Percentiles rank a stretch among this genome's conserved stretches.
Evolutionary conservation across 2,888 invertebrate species (phyloP).

Genomic region (Rotaria sp.): DNA sequence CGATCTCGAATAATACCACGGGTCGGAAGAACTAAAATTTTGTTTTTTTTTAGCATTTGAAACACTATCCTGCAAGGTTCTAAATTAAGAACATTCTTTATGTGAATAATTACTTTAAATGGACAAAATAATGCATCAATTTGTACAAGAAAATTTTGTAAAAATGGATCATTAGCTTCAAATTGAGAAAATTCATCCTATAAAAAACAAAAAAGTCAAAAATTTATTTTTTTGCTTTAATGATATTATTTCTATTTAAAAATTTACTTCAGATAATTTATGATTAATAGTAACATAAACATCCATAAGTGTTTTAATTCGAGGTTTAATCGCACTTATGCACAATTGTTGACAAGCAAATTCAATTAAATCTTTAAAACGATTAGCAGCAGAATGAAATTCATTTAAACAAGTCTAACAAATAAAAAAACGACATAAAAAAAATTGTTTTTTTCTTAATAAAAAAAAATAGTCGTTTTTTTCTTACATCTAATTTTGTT

Average conservation of each 20-base stretch:
- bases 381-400: slow-evolving; percentile 48
- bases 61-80: too few species aligned
- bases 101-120: slow-evolving; percentile 60
- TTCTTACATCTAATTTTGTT: slow-evolving; percentile 20
- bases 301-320: slow-evolving; percentile 75
- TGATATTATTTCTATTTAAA: too few species aligned
- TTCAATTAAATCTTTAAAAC: slow-evolving; percentile 61
- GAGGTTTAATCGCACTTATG: slow-evolving; percentile 72
- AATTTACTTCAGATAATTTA: slow-evolving; percentile 68
- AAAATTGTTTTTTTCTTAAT: background rate
- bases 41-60: too few species aligned
- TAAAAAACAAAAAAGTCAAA: slow-evolving; percentile 43
- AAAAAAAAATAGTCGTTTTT: background rate
- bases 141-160: slow-evolving; percentile 70
- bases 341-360: slow-evolving; percentile 73
- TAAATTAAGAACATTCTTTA: background rate
- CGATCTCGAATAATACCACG: too few species aligned
- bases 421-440: slow-evolving; percentile 31
- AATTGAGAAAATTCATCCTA: slow-evolving; percentile 74
- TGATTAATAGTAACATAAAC: slow-evolving; percentile 70
- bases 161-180: slow-evolving; percentile 80
- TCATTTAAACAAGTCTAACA: slow-evolving; percentile 56
- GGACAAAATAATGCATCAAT: slow-evolving; percentile 68
- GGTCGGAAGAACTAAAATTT: too few species aligned
- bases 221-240: background rate